These are phyloP conservation scores for Heteropelma amictum DNA, from an alignment of 2,888 invertebrate genomes.

Conservation along the genomic window DNA sequence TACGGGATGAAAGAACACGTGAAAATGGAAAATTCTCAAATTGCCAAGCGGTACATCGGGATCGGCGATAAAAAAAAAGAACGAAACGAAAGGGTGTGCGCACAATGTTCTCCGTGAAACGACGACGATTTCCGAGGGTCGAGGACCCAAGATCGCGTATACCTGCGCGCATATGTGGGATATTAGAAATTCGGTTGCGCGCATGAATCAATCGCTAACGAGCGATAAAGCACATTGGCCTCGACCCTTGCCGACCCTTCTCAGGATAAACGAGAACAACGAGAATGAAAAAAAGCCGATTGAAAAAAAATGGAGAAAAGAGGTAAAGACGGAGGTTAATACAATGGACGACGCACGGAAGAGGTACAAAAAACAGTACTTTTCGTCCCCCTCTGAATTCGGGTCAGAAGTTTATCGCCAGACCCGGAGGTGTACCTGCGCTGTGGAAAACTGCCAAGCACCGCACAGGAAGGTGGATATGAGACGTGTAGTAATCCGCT, in stretches of 20 bases:
- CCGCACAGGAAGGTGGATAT: slow-evolving; percentile 45
- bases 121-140: not conserved
- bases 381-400: slow-evolving; percentile 21
- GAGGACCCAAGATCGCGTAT: not conserved
- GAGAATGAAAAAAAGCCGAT: slow-evolving; percentile 3
- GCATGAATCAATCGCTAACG: slow-evolving; percentile 51
- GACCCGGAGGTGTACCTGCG: slow-evolving; percentile 42
- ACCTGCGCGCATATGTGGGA: no score
- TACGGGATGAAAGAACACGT: not conserved
- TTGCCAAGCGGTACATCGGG: no score
- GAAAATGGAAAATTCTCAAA: not conserved
- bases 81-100: no score
- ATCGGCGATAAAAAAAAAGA: no score
- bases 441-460: not conserved
- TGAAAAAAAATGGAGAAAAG: slow-evolving; percentile 36
- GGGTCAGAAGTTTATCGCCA: slow-evolving; percentile 43
- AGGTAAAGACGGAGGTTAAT: slow-evolving; percentile 43
- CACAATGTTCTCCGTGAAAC: not conserved
- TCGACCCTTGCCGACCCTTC: slow-evolving; percentile 22
- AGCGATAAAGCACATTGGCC: slow-evolving; percentile 22
- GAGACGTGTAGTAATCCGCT: slow-evolving; percentile 11
- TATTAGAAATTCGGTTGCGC: slow-evolving; percentile 33
- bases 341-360: slow-evolving; percentile 22
- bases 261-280: slow-evolving; percentile 2
- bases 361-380: slow-evolving; percentile 26